Evolutionary conservation across 1,140 invertebrate genomes (phyloP), one percentile per base, ranked within the genome.

Genomic region (Subanguina moxae): DNA sequence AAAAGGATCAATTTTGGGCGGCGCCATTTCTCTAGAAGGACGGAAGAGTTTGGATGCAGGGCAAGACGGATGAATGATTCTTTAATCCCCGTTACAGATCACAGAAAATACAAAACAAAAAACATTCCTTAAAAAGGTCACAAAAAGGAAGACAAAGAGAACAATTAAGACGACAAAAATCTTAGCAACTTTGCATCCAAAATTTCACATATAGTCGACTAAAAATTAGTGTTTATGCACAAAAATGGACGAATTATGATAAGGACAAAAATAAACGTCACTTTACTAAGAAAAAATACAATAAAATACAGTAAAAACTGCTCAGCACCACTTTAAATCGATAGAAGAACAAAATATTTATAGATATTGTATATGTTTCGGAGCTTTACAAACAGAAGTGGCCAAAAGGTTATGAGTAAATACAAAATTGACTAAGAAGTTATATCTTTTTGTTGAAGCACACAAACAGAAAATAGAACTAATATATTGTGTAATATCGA

Each of bases 241-340:
- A 52, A 52, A 38, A 52, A 52, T 7, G 48, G 48, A 25, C 48
- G 48, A 15, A 52, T 25, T 52, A 15, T 52, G 48, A 52, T 52
- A 52, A 52, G 48, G 48, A 15, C n/a, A 52, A 25, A 25, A 52
- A 15, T 52, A 3, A 15, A 25, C 48, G 23, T 52, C 15, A 15
- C n/a, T 52, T 7, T 25, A n/a, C 11, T 45, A 19, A 52, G 3
- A 25, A 7, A 52, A 52, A 21, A 52, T 52, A 52, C 48, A 19
- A 52, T 21, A 52, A 21, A 15, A 52, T 21, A 52, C 3, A 52
- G n/a, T 25, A 8, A 52, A 52, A 52, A 52, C n/a, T 52, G 48
- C 23, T 19, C n/a, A 52, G 48, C 48, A 52, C 48, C 48, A 52
- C 8, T 15, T 38, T 38, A 5, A 38, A 38, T 38, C 32, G 32